Evolutionary conservation across 2,113 vertebrate genomes (phyloP), one percentile per base, ranked within the genome.

Genomic region (Osmerus eperlanus): DNA sequence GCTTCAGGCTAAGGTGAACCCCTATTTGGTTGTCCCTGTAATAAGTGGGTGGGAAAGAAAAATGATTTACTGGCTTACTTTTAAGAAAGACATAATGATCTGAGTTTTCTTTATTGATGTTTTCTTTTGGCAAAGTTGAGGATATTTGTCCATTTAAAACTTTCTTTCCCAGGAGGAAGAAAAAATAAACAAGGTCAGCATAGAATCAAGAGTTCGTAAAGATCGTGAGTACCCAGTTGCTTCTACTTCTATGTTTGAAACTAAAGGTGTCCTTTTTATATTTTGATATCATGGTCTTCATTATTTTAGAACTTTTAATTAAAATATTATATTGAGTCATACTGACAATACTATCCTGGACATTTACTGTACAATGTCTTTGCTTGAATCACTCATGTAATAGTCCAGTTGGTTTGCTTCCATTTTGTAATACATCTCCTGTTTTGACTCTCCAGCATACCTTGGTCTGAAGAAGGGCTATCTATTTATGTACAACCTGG

Each of bases 401-500:
- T 62, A 4, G 54, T 56, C 14, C n/a, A 18, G 15, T 56, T 29
- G 11, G 11, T 15, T 62, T 62, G 13, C 13, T 18, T 54, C 11
- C 9, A 0, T 21, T 25, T 29, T 19, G 21, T 2, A 53, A 23
- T 55, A 4, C 41, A 28, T 23, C 23, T 19, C n/a, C 36, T 8
- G 51, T 65, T 4, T 78, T 36, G 3, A 75, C 51, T 75, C 41
- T 75, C 60, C 76, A 91, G 90, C 85, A 7, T 90, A 84, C 77
- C 78, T 89, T 83, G 92, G 81, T 67, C 78, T 98, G 89, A 96
- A 93, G 91, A 95, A 87, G 79, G 94, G 94, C 13, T 99, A 97
- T 82, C 68, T 99, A 68, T 91, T 97, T 62, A 94, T 97, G 93
- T 99, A 98, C 81, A 97, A 98, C 81, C 92, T 98, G 0, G 95